Evolutionary conservation across 1,140 invertebrate genomes (phyloP), one percentile per base, ranked within the genome.

Genomic region (Tenebrio molitor): DNA sequence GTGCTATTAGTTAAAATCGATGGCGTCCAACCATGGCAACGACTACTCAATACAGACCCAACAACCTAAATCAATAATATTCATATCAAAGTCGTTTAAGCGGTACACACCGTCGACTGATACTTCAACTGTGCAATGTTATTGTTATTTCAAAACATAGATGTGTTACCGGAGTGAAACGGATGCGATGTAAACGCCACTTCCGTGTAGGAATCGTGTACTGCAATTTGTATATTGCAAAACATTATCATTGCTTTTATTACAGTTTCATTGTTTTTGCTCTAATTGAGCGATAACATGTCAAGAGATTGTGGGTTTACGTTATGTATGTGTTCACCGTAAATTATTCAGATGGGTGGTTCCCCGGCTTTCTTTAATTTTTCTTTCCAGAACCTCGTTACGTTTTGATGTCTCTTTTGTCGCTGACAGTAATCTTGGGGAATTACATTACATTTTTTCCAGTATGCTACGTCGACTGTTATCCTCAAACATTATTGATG

Each of bases 11-110:
- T 58, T 58, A 29, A 29, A 58, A 58, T 58, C 50, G 50, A 58
- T 58, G 21, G 10, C 50, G 23, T 29, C 23, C 50, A 58, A 58
- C 50, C 50, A 58, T 58, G 50, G 50, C 50, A 58, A 58, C 50
- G 23, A 58, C 50, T 58, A 58, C 50, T 58, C 50, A 58, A 58
- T 58, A 58, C 50, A 58, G 50, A 58, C 50, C 23, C 21, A 58
- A 58, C 21, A 14, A 19, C n/a, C n/a, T n/a, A 58, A 58, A 58
- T 58, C 50, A 58, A 58, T 58, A 58, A 29, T 58, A 58, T 58
- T 58, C 50, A 25, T 58, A 58, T 58, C 50, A 29, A 58, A 58
- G 21, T 58, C 23, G 23, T 46, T 46, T 15, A 46, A 46, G 17
- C 12, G 5, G 42, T 46, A 46, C 16, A 46, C 29, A 53, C 10